These are phyloP conservation scores for Pristionchus japonicus DNA, from an alignment of 2,888 invertebrate species.

Conservation along the genomic window DNA sequence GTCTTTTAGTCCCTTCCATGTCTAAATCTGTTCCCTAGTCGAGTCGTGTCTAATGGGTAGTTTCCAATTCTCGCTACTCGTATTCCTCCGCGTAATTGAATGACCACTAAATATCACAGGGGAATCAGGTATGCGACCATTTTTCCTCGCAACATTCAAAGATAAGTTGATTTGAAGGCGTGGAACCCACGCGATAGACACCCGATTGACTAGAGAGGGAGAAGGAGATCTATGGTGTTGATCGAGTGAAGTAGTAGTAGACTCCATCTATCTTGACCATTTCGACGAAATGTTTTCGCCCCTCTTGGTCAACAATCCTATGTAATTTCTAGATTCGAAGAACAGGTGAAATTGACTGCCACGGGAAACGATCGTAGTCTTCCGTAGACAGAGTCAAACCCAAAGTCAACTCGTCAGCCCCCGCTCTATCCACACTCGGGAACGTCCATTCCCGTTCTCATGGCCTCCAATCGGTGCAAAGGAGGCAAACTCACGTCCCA, in stretches of 20 bases:
- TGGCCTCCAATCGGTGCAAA: not conserved
- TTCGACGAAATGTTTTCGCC: not conserved
- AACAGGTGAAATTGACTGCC: not conserved
- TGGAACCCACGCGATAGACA: not conserved
- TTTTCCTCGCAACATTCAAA: not conserved
- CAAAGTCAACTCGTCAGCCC: not conserved
- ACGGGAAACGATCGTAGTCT: not conserved
- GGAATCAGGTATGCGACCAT: not conserved
- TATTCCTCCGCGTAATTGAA: not conserved
- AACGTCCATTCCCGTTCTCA: not conserved
- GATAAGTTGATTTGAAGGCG: not conserved
- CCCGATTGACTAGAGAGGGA: not conserved
- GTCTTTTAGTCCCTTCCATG: not conserved
- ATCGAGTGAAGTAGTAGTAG: not conserved
- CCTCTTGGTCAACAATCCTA: not conserved
- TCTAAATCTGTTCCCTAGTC: not conserved
- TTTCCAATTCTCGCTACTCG: slow-evolving; percentile 22
- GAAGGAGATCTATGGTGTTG: not conserved
- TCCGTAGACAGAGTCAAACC: not conserved
- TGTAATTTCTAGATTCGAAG: not conserved
- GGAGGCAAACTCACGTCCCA: slow-evolving; percentile 48
- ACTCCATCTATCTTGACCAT: not conserved
- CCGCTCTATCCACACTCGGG: not conserved
- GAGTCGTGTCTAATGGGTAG: not conserved
- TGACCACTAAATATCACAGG: not conserved